Base-by-base conservation (phyloP, 2,797 vertebrate species). In the Thaleichthys pacificus region DNA sequence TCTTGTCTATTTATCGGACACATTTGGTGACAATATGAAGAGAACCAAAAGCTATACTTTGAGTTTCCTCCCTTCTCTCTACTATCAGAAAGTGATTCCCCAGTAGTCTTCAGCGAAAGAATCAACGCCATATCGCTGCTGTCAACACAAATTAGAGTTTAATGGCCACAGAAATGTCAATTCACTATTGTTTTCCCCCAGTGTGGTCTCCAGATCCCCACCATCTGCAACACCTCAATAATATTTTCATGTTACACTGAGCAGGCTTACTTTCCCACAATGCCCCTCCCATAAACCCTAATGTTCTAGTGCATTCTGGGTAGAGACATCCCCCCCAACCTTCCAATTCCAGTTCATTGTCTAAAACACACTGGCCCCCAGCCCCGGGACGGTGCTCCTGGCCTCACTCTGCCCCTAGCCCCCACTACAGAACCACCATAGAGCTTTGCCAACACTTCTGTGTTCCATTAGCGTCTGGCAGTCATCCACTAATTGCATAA, bases 401-500 rank as follows among this genome's bases (percentile, higher is more conserved):
- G 4, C 30, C 19, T 77, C 74, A 71, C 15, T 74, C 76, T 80
- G 77, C 70, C 73, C 56, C 68, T 82, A 56, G 80, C 82, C 83
- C 80, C 82, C 84, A 78, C 84, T 77, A 77, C 42, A 47, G 42
- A 77, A 77, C 80, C 80, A 79, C 82, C 81, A 78, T 72, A 76
- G 80, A 75, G 79, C 84, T 81, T 82, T 83, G 85, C 85, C 84
- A 86, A 84, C 81, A 82, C 81, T 73, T 84, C 86, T 88, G 84
- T 85, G 82, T 83, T 86, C 81, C 84, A 89, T 89, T 91, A 89
- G 79, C 72, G 76, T 80, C 83, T 86, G 84, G 83, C 89, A 87
- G 87, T 87, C 89, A 84, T 88, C 87, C 83, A 86, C 84, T 93
- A 92, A 93, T 93, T 91, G 88, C 90, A 86, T 86, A 75, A 85